Percentiles rank a stretch among this genome's conserved stretches.
Conservation (phyloP, 2,113 vertebrate genomes). For the Pristiophorus japonicus region DNA sequence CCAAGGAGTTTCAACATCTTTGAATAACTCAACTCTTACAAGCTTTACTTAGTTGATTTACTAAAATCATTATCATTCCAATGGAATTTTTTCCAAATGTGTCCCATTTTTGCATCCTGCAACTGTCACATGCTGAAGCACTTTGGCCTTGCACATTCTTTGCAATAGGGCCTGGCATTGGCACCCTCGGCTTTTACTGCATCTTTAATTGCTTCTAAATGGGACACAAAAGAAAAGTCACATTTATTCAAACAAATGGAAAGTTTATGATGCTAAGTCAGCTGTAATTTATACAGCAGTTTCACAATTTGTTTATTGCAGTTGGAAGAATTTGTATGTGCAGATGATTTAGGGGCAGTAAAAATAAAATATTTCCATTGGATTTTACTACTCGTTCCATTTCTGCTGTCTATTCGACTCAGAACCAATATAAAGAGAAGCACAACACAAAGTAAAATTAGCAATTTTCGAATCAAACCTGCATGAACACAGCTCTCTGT, state of each 20-base stretch:
- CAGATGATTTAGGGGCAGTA: not conserved
- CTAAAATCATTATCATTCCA: not conserved
- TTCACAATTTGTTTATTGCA: constrained; percentile 25
- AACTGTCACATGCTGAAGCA: not conserved
- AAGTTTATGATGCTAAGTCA: constrained; percentile 20
- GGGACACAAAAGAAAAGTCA: not conserved
- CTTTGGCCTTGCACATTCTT: not conserved
- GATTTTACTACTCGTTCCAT: not conserved
- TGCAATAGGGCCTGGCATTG: not conserved
- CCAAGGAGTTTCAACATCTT: not conserved
- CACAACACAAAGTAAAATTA: not conserved
- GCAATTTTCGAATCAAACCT: not conserved
- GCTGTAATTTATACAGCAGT: not conserved
- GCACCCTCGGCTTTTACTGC: not conserved
- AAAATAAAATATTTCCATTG: not conserved
- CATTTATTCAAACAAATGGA: not conserved
- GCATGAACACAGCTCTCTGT: not conserved
- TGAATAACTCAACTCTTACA: not conserved
- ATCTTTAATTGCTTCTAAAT: not conserved
- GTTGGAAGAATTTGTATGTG: not conserved
- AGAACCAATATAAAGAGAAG: not conserved
- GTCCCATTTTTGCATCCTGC: not conserved
- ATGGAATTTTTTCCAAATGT: not conserved
- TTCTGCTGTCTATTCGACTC: not conserved
- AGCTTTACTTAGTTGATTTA: not conserved